A percentile compares a stretch with the other conserved stretches of the same genome.
Conservation (phyloP, 2,797 vertebrate genomes). For the Philypnodon macrostomus region DNA sequence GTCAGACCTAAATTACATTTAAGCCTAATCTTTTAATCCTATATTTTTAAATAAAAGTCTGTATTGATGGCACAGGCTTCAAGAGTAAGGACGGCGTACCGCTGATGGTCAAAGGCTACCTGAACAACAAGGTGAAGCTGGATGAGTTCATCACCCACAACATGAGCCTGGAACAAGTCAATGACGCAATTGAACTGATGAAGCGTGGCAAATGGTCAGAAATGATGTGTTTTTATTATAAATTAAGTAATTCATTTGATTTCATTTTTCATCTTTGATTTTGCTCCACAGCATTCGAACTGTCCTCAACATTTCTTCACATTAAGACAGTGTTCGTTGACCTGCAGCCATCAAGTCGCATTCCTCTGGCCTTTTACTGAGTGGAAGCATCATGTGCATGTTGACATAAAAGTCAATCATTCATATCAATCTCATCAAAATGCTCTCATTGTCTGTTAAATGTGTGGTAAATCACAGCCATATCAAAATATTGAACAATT, state of each 20-base stretch:
- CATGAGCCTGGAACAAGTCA: conserved; percentile 79
- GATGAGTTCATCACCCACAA: conserved; percentile 86
- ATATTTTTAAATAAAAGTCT: neutral
- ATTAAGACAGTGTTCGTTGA: conserved; percentile 17
- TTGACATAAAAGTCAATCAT: neutral
- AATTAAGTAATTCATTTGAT: neutral
- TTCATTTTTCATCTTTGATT: conserved; percentile 4
- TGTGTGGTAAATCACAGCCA: no score
- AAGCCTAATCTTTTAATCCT: neutral
- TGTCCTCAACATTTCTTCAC: conserved; percentile 59
- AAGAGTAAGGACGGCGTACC: conserved; percentile 77
- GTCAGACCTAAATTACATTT: conserved; percentile 59
- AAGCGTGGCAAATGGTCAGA: conserved; percentile 78
- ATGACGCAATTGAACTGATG: conserved; percentile 84
- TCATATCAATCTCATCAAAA: neutral
- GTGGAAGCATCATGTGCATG: neutral
- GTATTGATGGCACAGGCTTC: conserved; percentile 65
- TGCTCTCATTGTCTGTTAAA: neutral
- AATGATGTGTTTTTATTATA: neutral
- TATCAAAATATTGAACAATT: no score
- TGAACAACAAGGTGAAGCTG: conserved; percentile 82
- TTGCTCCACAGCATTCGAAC: conserved; percentile 74
- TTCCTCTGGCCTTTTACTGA: neutral
- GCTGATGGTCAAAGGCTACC: conserved; percentile 79
- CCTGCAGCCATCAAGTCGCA: neutral